These are phyloP conservation scores for Drepana arcuata DNA, from an alignment of 1,140 invertebrate species.

Conservation along the genomic window DNA sequence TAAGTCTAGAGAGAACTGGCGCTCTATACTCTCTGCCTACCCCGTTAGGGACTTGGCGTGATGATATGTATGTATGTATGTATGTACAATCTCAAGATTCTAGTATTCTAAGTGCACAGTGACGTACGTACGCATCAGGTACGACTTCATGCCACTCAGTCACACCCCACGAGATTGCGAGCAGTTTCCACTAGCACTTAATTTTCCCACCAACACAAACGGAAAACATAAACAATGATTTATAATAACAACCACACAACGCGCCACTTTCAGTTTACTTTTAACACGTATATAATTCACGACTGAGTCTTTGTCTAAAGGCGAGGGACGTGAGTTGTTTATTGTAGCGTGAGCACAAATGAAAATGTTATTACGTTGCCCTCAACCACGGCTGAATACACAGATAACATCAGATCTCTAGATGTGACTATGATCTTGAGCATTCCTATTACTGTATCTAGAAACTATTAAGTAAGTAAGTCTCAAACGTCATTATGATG, in stretches of 20 bases:
- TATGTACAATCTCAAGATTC: no score
- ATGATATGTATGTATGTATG: no score
- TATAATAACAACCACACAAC: constrained; percentile 67
- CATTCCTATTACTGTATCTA: no score
- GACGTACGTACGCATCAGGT: no score
- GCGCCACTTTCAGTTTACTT: constrained; percentile 69
- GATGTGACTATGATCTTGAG: no score
- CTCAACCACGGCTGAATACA: constrained; percentile 38
- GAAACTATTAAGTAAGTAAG: no score
- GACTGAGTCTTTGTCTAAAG: constrained; percentile 66
- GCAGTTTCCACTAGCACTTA: constrained; percentile 57
- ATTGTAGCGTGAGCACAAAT: constrained; percentile 67
- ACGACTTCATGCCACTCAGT: constrained; percentile 7
- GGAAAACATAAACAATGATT: constrained; percentile 72
- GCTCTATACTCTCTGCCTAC: no score
- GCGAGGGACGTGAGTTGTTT: constrained; percentile 68
- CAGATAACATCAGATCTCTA: no score
- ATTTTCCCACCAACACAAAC: constrained; percentile 61
- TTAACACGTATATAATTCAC: constrained; percentile 72
- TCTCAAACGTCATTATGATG: no score
- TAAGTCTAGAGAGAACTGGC: no score
- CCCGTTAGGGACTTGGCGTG: no score
- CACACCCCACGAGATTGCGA: constrained; percentile 37
- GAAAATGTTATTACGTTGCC: constrained; percentile 67
- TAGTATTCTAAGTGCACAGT: no score